Percentiles rank a stretch among this genome's conserved stretches.
Conservation (phyloP, 2,888 invertebrate genomes). For the Craniophora ligustri region DNA sequence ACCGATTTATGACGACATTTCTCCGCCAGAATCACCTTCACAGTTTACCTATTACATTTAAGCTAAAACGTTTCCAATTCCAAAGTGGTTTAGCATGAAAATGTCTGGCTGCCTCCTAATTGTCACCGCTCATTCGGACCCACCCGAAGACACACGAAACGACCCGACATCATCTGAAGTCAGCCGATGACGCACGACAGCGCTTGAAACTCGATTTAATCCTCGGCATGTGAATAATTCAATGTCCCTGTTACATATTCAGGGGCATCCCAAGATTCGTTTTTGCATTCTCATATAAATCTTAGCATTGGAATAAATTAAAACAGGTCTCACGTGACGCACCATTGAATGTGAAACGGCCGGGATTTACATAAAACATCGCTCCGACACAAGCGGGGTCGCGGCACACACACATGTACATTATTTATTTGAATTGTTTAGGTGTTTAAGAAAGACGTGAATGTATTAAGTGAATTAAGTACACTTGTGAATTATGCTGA, state of each 20-base stretch:
- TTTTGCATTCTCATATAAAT: slow-evolving; percentile 49
- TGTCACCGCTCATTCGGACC: slow-evolving; percentile 2
- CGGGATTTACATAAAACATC: slow-evolving; percentile 29
- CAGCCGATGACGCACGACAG: slow-evolving; percentile 15
- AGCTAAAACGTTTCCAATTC: not conserved
- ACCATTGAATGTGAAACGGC: slow-evolving; percentile 10
- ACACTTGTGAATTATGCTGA: not conserved
- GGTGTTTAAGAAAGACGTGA: slow-evolving; percentile 1
- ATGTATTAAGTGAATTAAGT: not conserved
- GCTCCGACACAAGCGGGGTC: not conserved
- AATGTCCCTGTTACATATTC: slow-evolving; percentile 43
- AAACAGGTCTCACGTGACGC: slow-evolving; percentile 38
- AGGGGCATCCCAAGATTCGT: slow-evolving; percentile 35
- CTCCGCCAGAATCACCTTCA: not conserved
- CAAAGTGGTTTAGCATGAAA: slow-evolving; percentile 6
- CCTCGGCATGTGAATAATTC: slow-evolving; percentile 42
- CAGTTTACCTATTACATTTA: not conserved
- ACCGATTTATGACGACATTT: no score
- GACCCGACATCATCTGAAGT: slow-evolving; percentile 6
- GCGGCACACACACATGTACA: not conserved
- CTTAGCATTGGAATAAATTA: slow-evolving; percentile 43
- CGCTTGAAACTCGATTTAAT: slow-evolving; percentile 32
- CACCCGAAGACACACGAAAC: slow-evolving; percentile 8
- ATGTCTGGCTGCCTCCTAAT: slow-evolving; percentile 1
- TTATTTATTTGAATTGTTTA: slow-evolving; percentile 17